Evolutionary conservation across 2,888 invertebrate genomes (phyloP).

Genomic region (Agrochola litura): DNA sequence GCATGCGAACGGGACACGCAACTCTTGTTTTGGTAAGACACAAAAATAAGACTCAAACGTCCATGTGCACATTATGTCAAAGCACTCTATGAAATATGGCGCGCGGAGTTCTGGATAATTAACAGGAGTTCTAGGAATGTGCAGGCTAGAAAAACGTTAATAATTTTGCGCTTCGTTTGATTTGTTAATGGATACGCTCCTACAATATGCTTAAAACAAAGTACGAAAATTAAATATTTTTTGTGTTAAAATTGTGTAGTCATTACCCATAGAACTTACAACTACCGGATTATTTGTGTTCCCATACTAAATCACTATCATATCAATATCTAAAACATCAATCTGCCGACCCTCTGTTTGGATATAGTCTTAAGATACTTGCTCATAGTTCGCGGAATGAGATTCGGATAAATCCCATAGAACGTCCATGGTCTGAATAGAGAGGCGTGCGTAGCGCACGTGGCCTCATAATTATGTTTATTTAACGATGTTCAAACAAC

Average conservation of each 20-base stretch:
- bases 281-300: constrained; percentile 71
- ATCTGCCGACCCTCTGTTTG: constrained; percentile 87
- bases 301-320: constrained; percentile 76
- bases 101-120: neutral
- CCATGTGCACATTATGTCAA: constrained; percentile 43
- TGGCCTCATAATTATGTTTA: constrained; percentile 88
- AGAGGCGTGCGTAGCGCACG: constrained; percentile 84
- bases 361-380: constrained; percentile 87
- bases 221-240: neutral
- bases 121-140: constrained; percentile 11
- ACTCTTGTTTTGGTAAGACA: constrained; percentile 72
- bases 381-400: constrained; percentile 83
- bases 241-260: neutral
- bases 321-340: constrained; percentile 87
- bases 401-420: constrained; percentile 87
- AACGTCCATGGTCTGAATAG: constrained; percentile 78
- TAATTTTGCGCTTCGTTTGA: constrained; percentile 20
- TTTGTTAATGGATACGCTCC: constrained; percentile 1
- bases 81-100: constrained; percentile 30
- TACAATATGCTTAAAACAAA: neutral
- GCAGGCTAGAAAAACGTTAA: constrained; percentile 4
- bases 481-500: constrained; percentile 89
- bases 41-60: constrained; percentile 50
- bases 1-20: constrained; percentile 88
- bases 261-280: constrained; percentile 17